Conservation (phyloP, 2,888 invertebrate genomes). For the Epistrophe grossulariae region DNA sequence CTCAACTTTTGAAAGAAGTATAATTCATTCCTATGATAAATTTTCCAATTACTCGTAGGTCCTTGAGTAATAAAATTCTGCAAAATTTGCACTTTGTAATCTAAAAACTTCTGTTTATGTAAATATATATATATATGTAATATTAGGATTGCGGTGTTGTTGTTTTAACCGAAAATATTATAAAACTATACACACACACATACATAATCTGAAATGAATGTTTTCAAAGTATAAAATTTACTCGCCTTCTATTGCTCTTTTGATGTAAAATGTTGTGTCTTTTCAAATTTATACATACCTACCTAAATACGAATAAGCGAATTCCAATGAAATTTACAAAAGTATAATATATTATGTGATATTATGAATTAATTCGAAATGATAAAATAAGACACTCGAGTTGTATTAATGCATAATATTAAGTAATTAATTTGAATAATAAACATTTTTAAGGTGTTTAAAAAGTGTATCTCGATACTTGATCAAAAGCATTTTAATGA, state of each 20-base stretch:
- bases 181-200: not conserved
- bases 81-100: not conserved
- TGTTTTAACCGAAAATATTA: not conserved
- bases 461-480: constrained; percentile 8
- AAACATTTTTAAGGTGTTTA: constrained; percentile 10
- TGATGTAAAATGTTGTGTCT: not conserved
- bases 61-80: not conserved
- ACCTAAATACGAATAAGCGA: too few relatives aligned
- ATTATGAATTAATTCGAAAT: constrained; percentile 10
- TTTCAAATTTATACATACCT: not conserved
- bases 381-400: not conserved
- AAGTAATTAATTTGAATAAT: constrained; percentile 10
- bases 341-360: not conserved
- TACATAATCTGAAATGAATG: not conserved
- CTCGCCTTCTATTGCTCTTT: not conserved
- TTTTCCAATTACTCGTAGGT: constrained; percentile 1
- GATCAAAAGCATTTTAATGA: constrained; percentile 26
- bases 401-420: not conserved
- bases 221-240: not conserved
- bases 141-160: too few relatives aligned
- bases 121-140: not conserved
- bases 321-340: not conserved
- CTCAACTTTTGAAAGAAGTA: not conserved
- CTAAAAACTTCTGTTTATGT: not conserved
- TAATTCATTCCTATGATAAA: constrained; percentile 4